phyloP scores from a whole-genome alignment of 2,113 vertebrate species.

The Phrynosoma blainvillii region DNA sequence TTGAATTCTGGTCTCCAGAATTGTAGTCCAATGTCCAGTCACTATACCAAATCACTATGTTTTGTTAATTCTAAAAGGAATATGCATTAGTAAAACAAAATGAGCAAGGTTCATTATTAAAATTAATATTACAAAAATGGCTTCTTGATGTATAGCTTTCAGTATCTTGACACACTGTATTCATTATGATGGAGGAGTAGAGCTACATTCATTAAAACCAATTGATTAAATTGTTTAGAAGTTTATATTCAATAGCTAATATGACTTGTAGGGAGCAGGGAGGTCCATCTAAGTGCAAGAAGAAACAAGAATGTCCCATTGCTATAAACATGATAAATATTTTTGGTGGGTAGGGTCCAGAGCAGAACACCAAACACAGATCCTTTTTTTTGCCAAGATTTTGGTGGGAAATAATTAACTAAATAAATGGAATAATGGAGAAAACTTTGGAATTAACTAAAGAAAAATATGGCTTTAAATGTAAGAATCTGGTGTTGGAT shows the following conservation, averaged over 20 bases:
- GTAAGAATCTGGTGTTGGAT: no score
- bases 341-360: background rate
- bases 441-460: no score
- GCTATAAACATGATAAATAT: background rate
- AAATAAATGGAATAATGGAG: no score
- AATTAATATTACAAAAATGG: slow-evolving; percentile 10
- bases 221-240: background rate
- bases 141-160: background rate
- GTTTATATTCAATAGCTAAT: background rate
- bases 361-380: background rate
- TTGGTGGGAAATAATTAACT: no score
- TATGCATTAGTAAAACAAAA: no score
- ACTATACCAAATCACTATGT: background rate
- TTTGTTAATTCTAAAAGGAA: slow-evolving; percentile 12
- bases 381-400: background rate
- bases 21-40: background rate
- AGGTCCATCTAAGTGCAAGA: no score
- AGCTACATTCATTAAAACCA: slow-evolving; percentile 8
- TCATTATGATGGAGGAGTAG: background rate
- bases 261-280: background rate
- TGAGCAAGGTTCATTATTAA: background rate
- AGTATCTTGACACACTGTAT: background rate
- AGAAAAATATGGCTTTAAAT: no score
- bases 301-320: background rate
- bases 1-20: no score